Base-by-base conservation (phyloP, 2,888 invertebrate species). In the Calliopum simillimum region DNA sequence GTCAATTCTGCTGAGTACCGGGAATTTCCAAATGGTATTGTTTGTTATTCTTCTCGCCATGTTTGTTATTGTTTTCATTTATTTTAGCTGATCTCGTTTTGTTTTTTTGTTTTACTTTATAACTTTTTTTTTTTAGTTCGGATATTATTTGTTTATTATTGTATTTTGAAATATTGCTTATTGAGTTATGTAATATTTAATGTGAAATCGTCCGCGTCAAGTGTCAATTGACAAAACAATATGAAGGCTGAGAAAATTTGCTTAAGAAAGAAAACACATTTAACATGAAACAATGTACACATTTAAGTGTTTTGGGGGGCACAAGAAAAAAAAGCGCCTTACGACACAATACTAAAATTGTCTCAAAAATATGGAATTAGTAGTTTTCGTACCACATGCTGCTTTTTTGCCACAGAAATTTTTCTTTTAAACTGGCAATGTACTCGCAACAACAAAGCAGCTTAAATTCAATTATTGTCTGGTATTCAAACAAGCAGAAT, bases 1-100 rank as follows among this genome's bases (percentile, higher is more conserved):
- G 61, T 19, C 61, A 61, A 61, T 16, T 23, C 14, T 61, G 61
- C 46, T 61, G 46, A 61, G 12, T 61, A 61, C 13, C 21, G 46
- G 46, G 61, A 61, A 61, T 46, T 61, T 44, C 61, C 46, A 23
- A 23, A 23, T 53, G 23, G 14, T 11, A 53, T 53, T 19, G 19
- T 11, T 19, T 53, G 53, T 8, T 53, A 5, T 53, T 53, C n/a
- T 51, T 51, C 4, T 53, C 23, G 53, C 23, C 19, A n/a, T n/a
- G n/a, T 3, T 19, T 21, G 0, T 23, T 53, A 11, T 23, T 53
- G 53, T 53, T 53, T 53, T 14, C 19, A 21, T 53, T 23, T 53
- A 53, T 53, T 53, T 21, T 14, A 23, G 21, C 23, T 23, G 33
- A 2, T 53, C 19, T 12, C 19, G 49, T 49, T 21, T 19, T 19